phyloP scores from a whole-genome alignment of 2,797 vertebrate genomes.

The Mormyrus hasselquistii region DNA sequence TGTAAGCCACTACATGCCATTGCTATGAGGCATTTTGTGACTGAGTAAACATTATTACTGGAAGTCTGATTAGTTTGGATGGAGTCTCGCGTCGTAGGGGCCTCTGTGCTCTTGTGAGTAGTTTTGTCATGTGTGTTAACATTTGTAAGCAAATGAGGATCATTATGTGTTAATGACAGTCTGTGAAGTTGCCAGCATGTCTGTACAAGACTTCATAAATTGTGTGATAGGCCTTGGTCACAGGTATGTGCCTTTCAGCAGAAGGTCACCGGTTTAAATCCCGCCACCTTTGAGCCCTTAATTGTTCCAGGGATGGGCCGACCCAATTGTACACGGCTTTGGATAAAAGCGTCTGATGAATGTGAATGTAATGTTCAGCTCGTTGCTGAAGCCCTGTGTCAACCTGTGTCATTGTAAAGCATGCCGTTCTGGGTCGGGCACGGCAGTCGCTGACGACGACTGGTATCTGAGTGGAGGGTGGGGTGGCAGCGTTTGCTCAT shows the following conservation, averaged over 20 bases:
- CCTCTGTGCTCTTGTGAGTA: neutral
- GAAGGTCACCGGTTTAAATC: neutral
- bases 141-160: neutral
- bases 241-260: neutral
- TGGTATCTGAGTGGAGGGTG: neutral
- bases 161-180: neutral
- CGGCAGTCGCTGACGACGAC: neutral
- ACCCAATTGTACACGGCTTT: neutral
- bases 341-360: neutral
- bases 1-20: neutral
- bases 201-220: neutral
- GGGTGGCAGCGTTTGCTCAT: neutral
- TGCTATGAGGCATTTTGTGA: neutral
- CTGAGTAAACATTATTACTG: neutral
- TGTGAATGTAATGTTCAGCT: neutral
- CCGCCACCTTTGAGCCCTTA: neutral
- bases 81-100: neutral
- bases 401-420: neutral
- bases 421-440: neutral
- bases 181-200: neutral
- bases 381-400: neutral
- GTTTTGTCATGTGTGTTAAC: neutral
- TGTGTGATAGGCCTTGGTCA: neutral
- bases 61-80: neutral
- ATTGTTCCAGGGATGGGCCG: neutral